Conservation (phyloP, 1,140 invertebrate species). For the Meloidogyne floridensis region DNA sequence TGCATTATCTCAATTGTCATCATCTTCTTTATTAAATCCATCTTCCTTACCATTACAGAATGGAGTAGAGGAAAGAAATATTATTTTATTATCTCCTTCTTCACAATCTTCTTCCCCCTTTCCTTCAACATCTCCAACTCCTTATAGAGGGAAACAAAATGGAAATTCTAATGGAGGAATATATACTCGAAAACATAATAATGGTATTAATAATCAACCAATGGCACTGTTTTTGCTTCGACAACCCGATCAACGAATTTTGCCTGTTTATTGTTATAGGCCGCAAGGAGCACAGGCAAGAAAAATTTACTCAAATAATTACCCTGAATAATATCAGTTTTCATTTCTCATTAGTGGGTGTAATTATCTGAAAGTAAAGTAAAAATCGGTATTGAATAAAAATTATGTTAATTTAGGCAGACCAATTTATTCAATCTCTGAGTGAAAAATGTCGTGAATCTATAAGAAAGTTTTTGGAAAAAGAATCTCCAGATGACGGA, state of each 20-base stretch:
- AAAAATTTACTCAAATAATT: no score
- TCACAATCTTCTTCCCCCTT: constrained; percentile 1
- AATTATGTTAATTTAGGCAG: constrained; percentile 5
- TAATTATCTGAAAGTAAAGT: no score
- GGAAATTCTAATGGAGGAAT: background rate
- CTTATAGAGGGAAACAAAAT: background rate
- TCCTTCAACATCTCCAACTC: constrained; percentile 8
- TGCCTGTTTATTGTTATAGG: constrained; percentile 19
- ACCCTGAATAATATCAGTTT: no score
- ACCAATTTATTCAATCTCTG: constrained; percentile 19
- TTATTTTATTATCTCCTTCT: background rate
- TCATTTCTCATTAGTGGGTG: no score
- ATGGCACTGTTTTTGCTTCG: constrained; percentile 18
- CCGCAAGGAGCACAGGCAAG: constrained; percentile 19
- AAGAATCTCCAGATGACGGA: constrained; percentile 1
- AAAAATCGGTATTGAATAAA: background rate
- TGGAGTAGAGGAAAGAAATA: background rate
- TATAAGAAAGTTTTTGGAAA: constrained; percentile 19
- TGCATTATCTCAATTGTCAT: no score
- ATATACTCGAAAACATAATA: background rate
- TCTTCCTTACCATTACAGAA: no score
- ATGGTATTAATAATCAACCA: background rate
- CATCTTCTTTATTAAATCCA: no score
- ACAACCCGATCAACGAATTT: constrained; percentile 6
- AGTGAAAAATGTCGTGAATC: constrained; percentile 2